Base-by-base conservation (phyloP, 2,888 invertebrate species). In the Agrotis segetum region DNA sequence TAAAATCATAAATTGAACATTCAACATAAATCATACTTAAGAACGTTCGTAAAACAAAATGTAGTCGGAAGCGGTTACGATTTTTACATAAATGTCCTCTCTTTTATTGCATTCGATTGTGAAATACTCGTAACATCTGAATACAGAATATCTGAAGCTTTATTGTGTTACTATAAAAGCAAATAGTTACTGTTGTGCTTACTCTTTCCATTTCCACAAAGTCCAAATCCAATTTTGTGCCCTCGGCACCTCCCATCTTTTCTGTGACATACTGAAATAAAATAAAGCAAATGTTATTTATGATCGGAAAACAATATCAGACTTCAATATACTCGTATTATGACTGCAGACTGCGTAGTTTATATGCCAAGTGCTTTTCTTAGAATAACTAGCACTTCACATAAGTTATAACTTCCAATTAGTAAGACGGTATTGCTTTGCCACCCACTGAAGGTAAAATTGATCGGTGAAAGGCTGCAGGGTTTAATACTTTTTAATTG, bases 231-330 rank as follows among this genome's bases (percentile, higher is more conserved):
- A 99, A 97, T 96, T 99, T 99, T 87, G 99, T 99, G 95, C 99
- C 99, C 96, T 99, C 99, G 85, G 99, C 99, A 93, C 99, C 99
- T 83, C 99, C 99, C 98, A 99, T 99, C 97, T 99, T 99, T 96
- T 99, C 99, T 93, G 99, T 99, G 97, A 99, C 98, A 97, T 99
- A 99, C 99, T 99, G 97, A 74, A 97, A 97, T 91, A 94, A 92
- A 88, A 90, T 82, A 87, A 83, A 79, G 66, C 34, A 73, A 65
- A 67, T 52, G n/a, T 59, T 53, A 65, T 76, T 71, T 64, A 50
- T 52, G 46, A 16, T 19, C 46, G 17, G 34, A 55, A 75, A 56
- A 75, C 19, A 17, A 24, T 40, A 52, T 52, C 14, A 62, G 46
- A 60, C 29, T 40, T 76, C 44, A 52, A 53, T 46, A 46, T 34